Percentiles rank a stretch among this genome's conserved stretches.
These are phyloP conservation scores for Liparis tanakae DNA, from an alignment of 2,797 vertebrate species.

Conservation along the genomic window DNA sequence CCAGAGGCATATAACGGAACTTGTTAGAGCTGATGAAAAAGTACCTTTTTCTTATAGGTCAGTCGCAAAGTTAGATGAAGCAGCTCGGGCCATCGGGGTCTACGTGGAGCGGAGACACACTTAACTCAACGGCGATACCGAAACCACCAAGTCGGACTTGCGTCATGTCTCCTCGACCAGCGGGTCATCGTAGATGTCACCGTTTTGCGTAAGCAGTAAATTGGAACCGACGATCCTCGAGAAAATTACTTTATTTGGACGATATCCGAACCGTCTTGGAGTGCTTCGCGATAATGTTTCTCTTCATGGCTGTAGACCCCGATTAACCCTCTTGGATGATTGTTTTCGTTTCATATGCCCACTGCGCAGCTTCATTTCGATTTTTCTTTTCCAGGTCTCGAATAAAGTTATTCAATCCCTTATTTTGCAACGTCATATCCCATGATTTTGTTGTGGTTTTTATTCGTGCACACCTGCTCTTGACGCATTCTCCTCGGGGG, in stretches of 20 bases:
- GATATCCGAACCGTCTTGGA: constrained; percentile 59
- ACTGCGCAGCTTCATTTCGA: constrained; percentile 58
- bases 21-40: constrained; percentile 46
- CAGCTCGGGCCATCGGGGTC: constrained; percentile 37
- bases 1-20: constrained; percentile 53
- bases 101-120: constrained; percentile 42
- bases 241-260: constrained; percentile 39
- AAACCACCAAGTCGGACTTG: constrained; percentile 56
- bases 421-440: constrained; percentile 50
- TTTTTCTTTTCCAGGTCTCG: constrained; percentile 58
- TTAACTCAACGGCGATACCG: constrained; percentile 61
- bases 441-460: constrained; percentile 55
- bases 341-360: constrained; percentile 69
- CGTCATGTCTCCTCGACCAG: constrained; percentile 40
- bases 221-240: constrained; percentile 36
- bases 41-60: constrained; percentile 58
- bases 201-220: constrained; percentile 43
- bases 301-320: constrained; percentile 61
- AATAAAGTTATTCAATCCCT: constrained; percentile 66
- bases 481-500: constrained; percentile 56
- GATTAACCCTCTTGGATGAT: constrained; percentile 63
- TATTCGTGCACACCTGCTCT: constrained; percentile 72
- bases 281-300: constrained; percentile 64
- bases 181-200: constrained; percentile 40
- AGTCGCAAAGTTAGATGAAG: constrained; percentile 4